Percentiles rank a stretch among this genome's conserved stretches.
These are phyloP conservation scores for Epizoanthus fatuus DNA, from an alignment of 92 coral and sea anemone genomes.

Conservation along the genomic window DNA sequence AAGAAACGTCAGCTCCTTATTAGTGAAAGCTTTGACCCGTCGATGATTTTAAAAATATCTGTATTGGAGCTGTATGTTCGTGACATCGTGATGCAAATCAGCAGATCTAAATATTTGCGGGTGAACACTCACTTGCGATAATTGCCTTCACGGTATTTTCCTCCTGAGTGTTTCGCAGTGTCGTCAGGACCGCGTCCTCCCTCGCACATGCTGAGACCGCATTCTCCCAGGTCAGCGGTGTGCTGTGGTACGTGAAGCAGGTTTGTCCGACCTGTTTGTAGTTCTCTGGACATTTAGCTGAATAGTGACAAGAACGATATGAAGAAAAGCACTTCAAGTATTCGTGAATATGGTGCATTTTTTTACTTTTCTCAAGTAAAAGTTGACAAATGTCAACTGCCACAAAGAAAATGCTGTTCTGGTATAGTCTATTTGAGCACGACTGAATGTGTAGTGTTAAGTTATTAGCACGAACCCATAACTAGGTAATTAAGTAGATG, in stretches of 20 bases:
- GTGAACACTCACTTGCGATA: constrained; percentile 40
- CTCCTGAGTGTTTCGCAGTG: constrained; percentile 67
- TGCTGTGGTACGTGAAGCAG: constrained; percentile 63
- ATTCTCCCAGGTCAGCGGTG: constrained; percentile 78
- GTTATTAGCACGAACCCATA: no score
- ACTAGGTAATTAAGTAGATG: no score
- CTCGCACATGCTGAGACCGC: constrained; percentile 80
- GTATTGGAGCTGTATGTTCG: no score
- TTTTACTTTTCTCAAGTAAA: no score
- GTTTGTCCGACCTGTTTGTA: constrained; percentile 60
- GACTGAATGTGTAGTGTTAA: no score
- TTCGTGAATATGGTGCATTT: neutral
- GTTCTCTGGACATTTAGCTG: constrained; percentile 74
- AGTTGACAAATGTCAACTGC: no score
- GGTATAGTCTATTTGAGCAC: no score
- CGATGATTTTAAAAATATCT: no score
- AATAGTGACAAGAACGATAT: neutral
- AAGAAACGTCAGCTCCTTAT: no score
- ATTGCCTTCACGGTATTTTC: constrained; percentile 57
- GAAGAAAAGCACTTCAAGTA: neutral
- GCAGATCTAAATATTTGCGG: neutral
- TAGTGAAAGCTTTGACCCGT: no score
- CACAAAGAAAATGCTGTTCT: no score
- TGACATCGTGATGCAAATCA: neutral
- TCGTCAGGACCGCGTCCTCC: constrained; percentile 78